A percentile compares a stretch with the other conserved stretches of the same genome.
Conservation (phyloP, 2,888 invertebrate species). For the Ectemnius lituratus region DNA sequence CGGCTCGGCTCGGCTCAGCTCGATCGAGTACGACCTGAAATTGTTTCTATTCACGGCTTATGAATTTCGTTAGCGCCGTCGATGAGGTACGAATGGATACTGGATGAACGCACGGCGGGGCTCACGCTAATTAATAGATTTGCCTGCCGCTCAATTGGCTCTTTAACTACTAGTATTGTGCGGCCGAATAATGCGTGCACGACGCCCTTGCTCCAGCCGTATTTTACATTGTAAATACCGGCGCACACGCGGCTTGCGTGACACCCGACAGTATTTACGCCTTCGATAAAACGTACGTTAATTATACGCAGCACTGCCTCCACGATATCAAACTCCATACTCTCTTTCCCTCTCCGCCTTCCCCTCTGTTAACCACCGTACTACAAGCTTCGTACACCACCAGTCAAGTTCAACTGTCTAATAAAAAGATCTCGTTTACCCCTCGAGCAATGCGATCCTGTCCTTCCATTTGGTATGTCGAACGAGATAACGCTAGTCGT, state of each 20-base stretch:
- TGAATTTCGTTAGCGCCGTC: neutral
- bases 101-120: slow-evolving; percentile 1
- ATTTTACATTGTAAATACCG: slow-evolving; percentile 23
- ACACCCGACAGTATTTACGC: slow-evolving; percentile 21
- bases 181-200: neutral
- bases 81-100: neutral
- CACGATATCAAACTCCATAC: neutral
- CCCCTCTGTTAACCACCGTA: no score
- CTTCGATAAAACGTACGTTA: slow-evolving; percentile 21
- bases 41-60: neutral
- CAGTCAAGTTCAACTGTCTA: no score
- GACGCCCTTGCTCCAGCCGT: neutral
- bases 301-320: neutral
- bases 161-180: slow-evolving; percentile 18
- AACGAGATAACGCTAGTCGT: no score
- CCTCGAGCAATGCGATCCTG: no score
- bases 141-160: slow-evolving; percentile 23
- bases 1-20: no score
- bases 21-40: no score
- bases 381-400: no score
- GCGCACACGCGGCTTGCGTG: slow-evolving; percentile 2
- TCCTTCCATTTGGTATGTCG: no score
- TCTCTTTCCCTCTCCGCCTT: no score
- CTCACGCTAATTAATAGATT: slow-evolving; percentile 14
- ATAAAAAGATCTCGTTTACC: no score